Conservation (phyloP, 23 tunicate species). For the Trididemnum miniatum region DNA sequence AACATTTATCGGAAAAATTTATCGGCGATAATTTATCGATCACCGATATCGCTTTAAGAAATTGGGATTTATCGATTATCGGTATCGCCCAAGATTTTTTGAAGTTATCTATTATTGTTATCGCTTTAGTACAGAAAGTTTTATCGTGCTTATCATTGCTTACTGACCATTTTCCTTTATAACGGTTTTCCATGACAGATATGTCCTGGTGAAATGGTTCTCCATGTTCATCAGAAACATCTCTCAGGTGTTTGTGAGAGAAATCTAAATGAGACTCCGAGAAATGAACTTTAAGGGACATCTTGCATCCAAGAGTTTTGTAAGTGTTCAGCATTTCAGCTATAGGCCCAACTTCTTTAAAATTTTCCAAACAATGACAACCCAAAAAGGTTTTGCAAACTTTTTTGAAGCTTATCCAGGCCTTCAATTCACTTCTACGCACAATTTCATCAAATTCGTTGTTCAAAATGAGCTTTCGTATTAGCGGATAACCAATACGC, state of each 20-base stretch:
- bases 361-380: background rate
- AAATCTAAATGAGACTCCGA: background rate
- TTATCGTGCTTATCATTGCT: no score
- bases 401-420: background rate
- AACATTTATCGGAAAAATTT: no score
- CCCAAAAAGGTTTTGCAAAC: slow-evolving; percentile 9
- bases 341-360: background rate
- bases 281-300: slow-evolving; percentile 17
- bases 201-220: slow-evolving; percentile 21
- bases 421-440: background rate
- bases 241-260: slow-evolving; percentile 16
- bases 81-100: no score
- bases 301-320: slow-evolving; percentile 13
- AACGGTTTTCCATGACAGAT: background rate
- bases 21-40: no score
- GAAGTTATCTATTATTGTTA: no score
- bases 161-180: slow-evolving; percentile 3
- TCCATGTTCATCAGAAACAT: slow-evolving; percentile 14
- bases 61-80: no score
- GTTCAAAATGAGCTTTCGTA: slow-evolving; percentile 2
- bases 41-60: no score
- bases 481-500: slow-evolving; percentile 19
- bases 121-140: no score
- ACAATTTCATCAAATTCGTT: background rate
- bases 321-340: background rate